Base-by-base conservation (phyloP, 53 echinoderm and acorn worm genomes). In the Zoroaster sp. region DNA sequence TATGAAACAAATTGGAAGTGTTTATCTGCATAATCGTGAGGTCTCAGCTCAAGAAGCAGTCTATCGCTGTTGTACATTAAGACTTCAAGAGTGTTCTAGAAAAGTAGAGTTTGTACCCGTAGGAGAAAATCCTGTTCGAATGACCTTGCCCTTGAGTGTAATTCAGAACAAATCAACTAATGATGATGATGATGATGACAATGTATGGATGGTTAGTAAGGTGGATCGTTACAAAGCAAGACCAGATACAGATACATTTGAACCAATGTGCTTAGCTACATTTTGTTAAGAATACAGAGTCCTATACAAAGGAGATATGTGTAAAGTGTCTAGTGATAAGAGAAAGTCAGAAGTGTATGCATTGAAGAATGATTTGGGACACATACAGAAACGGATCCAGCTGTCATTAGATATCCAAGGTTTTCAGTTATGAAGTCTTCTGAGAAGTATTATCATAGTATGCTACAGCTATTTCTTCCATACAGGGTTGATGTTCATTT, bases 21-120 rank as follows among this genome's bases (percentile, higher is more conserved):
- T n/a, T n/a, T n/a, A n/a, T n/a, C 49, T 47, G 0, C 49, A 47
- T 2, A 74, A 92, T 69, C 89, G 90, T 44, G 51, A 49, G 32
- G 35, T 75, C 2, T 76, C 76, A 18, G 76, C 76, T 7, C 76
- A 76, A 49, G 76, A 90, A 94, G 66, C 67, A 88, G 18, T 82
- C 49, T 77, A 76, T 88, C 28, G 88, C 87, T 79, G 93, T 28
- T 90, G 91, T 47, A 76, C 83, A 23, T 37, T 95, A 63, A 75
- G 72, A 78, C 36, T 95, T 21, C 88, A 93, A 25, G 72, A 88
- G 21, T 49, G 86, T 51, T 83, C 95, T 51, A 66, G 92, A 21
- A 87, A 93, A 77, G 90, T 92, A 1, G 63, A 87, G 55, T 95
- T 95, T 43, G 88, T 95, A 30, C 86, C 91, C 55, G 88, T 88